These are phyloP conservation scores for Pyxicephalus adspersus DNA, from an alignment of 2,113 vertebrate species.

Conservation along the genomic window DNA sequence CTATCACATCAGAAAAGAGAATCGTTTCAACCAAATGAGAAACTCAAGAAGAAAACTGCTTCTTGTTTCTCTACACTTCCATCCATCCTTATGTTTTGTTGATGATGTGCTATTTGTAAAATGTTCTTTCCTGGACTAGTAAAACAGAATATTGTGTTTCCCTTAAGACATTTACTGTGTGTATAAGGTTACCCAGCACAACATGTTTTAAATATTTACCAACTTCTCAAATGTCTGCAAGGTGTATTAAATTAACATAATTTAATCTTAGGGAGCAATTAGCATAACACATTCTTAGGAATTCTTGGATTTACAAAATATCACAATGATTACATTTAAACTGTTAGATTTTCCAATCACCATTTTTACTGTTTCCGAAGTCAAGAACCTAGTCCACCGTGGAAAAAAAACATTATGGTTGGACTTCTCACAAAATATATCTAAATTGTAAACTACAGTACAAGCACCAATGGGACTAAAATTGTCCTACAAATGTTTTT, in stretches of 20 bases:
- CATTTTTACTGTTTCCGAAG: neutral
- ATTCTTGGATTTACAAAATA: neutral
- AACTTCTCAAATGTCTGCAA: no score
- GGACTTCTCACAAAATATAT: no score
- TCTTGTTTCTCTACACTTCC: constrained; percentile 7
- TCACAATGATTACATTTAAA: neutral
- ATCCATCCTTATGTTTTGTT: constrained; percentile 9
- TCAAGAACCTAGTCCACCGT: neutral
- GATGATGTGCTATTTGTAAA: constrained; percentile 38
- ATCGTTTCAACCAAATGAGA: constrained; percentile 22
- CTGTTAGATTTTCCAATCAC: neutral
- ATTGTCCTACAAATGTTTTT: no score
- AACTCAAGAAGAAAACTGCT: constrained; percentile 9
- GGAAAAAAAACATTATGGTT: neutral
- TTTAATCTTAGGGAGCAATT: no score
- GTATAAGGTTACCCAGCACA: neutral
- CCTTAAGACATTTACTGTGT: neutral
- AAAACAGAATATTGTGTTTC: constrained; percentile 15
- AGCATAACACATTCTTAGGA: neutral
- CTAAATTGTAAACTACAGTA: no score
- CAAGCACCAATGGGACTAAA: no score
- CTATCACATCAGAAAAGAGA: neutral
- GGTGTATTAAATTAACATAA: no score
- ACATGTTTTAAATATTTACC: no score
- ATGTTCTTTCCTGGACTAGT: neutral